phyloP scores from a whole-genome alignment of 2,113 vertebrate species.

The Thermophis baileyi region DNA sequence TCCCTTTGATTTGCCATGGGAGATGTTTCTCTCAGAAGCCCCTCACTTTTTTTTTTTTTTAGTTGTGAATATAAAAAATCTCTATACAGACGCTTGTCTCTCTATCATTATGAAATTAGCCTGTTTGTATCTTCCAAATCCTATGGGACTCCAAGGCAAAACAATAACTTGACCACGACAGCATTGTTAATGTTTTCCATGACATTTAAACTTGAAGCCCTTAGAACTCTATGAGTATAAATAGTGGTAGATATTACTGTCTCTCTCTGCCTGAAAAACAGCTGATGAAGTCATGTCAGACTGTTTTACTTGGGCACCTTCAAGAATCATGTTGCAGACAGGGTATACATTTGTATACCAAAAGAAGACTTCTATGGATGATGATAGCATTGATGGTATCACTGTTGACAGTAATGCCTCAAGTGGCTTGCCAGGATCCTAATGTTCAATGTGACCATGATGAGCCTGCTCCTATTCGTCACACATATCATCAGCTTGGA shows the following conservation, averaged over 20 bases:
- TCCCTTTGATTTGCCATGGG: too few species aligned
- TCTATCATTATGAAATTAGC: not conserved
- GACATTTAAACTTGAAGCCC: not conserved
- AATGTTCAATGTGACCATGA: not conserved
- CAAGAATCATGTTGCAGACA: not conserved
- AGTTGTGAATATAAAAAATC: not conserved
- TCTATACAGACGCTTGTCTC: not conserved
- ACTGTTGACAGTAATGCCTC: not conserved
- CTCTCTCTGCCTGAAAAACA: not conserved
- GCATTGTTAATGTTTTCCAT: not conserved
- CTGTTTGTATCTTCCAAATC: not conserved
- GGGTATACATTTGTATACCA: not conserved
- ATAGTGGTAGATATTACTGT: not conserved
- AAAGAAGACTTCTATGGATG: not conserved
- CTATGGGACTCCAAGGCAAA: not conserved
- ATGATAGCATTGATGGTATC: not conserved
- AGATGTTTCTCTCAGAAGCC: not conserved
- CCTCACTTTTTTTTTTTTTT: not conserved
- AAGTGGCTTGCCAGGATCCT: not conserved
- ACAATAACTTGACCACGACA: not conserved
- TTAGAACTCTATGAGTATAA: not conserved
- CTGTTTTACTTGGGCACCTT: not conserved
- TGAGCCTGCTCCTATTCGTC: not conserved
- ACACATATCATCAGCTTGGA: not conserved
- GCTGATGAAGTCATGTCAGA: not conserved